Conservation (phyloP, 1,140 invertebrate genomes). For the Drosophila novamexicana region DNA sequence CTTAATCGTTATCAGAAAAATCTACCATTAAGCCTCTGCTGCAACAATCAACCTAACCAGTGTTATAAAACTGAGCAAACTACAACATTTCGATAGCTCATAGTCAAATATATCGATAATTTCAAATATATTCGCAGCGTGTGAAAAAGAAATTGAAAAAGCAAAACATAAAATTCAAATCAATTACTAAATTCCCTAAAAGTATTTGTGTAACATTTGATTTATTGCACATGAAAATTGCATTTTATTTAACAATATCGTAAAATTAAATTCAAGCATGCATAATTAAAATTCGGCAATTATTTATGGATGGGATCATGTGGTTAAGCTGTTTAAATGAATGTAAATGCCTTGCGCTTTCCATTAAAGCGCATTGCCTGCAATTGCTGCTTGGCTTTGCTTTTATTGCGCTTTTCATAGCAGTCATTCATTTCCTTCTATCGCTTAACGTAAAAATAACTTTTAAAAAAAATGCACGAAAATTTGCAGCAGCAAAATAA, state of each 20-base stretch:
- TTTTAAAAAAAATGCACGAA: conserved; percentile 36
- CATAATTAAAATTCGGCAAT: conserved; percentile 13
- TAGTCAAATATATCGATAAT: no score
- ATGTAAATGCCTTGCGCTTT: conserved; percentile 13
- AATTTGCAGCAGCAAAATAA: conserved; percentile 23
- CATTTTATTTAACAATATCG: neutral
- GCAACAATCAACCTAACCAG: no score
- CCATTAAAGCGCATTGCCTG: conserved; percentile 40
- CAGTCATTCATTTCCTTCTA: conserved; percentile 80
- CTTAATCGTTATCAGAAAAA: no score
- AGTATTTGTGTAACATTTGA: neutral
- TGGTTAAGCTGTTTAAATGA: conserved; percentile 19
- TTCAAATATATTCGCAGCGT: no score
- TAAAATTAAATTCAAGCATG: neutral
- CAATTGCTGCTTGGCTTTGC: conserved; percentile 24
- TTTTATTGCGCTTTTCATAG: conserved; percentile 53
- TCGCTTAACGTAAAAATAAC: conserved; percentile 60
- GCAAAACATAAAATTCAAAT: neutral
- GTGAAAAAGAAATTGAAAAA: neutral
- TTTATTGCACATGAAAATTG: conserved; percentile 1
- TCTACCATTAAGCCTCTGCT: no score
- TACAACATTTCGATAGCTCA: no score
- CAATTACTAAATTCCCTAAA: neutral
- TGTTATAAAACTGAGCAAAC: no score
- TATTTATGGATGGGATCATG: conserved; percentile 11